Conservation (phyloP, 1,140 invertebrate species). For the Drosophila lacertosa region DNA sequence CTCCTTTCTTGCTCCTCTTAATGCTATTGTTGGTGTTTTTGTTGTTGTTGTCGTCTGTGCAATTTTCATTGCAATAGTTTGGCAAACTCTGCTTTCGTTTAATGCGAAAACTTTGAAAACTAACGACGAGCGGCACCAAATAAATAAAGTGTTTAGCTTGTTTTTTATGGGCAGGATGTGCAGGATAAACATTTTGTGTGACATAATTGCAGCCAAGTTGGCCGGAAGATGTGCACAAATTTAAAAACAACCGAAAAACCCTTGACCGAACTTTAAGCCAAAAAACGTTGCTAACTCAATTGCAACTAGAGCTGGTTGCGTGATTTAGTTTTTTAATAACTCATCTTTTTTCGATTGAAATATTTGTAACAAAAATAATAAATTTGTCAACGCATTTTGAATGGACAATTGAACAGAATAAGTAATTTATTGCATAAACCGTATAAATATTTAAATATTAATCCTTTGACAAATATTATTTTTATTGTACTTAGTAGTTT, state of each 20-base stretch:
- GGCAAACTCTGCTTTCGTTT: slow-evolving; percentile 62
- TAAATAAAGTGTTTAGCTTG: slow-evolving; percentile 78
- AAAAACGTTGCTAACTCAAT: slow-evolving; percentile 3
- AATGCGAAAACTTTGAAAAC: slow-evolving; percentile 78
- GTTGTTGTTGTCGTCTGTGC: slow-evolving; percentile 11
- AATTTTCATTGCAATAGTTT: slow-evolving; percentile 73
- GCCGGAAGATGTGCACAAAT: slow-evolving; percentile 25
- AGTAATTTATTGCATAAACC: no score
- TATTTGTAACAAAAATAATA: no score
- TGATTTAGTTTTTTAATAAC: neutral
- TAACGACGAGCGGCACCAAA: slow-evolving; percentile 62
- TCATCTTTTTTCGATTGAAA: no score
- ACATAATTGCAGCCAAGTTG: slow-evolving; percentile 63
- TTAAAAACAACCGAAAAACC: slow-evolving; percentile 27
- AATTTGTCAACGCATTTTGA: no score
- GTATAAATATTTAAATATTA: no score
- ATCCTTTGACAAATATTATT: no score
- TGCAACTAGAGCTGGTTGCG: neutral
- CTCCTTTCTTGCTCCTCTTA: neutral
- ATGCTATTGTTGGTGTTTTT: slow-evolving; percentile 1
- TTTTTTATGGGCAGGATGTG: slow-evolving; percentile 54
- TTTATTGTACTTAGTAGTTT: no score
- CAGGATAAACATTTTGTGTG: slow-evolving; percentile 47
- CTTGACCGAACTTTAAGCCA: slow-evolving; percentile 9
- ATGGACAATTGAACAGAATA: no score